A percentile compares a stretch with the other conserved stretches of the same genome.
These are phyloP conservation scores for Myiotriccus ornatus DNA, from an alignment of 2,797 vertebrate species.

Conservation along the genomic window DNA sequence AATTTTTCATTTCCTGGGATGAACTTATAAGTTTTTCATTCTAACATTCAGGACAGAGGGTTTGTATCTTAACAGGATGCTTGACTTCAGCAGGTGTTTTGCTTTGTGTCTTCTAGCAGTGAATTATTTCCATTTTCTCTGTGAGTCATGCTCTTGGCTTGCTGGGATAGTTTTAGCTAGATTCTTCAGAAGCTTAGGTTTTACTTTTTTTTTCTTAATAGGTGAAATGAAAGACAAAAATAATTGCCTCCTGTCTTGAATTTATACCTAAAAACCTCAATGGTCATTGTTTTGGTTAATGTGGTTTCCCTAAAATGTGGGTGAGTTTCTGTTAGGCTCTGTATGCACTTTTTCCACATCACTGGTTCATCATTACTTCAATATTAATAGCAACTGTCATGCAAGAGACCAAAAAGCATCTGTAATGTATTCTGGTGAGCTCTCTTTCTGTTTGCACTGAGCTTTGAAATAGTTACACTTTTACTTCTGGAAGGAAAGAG, in stretches of 20 bases:
- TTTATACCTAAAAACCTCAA: background rate
- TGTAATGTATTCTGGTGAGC: background rate
- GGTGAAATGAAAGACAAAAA: background rate
- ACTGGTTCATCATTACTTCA: background rate
- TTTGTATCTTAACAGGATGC: background rate
- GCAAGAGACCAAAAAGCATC: background rate
- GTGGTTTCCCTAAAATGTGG: background rate
- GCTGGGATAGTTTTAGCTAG: background rate
- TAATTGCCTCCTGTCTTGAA: background rate
- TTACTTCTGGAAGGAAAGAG: background rate
- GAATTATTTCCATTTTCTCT: background rate
- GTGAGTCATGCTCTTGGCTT: background rate
- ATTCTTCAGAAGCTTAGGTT: background rate
- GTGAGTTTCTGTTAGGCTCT: background rate
- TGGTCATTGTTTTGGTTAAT: background rate
- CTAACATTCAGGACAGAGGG: background rate
- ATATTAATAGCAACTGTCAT: background rate
- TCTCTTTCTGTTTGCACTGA: background rate
- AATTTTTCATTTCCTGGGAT: background rate
- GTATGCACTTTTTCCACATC: background rate
- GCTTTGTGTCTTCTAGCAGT: background rate
- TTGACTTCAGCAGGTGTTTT: background rate
- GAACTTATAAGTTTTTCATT: background rate
- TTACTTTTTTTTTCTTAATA: background rate
- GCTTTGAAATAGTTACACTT: background rate